Evolutionary conservation across 1,140 invertebrate species (phyloP).

Genomic region (Lepidurus packardi): DNA sequence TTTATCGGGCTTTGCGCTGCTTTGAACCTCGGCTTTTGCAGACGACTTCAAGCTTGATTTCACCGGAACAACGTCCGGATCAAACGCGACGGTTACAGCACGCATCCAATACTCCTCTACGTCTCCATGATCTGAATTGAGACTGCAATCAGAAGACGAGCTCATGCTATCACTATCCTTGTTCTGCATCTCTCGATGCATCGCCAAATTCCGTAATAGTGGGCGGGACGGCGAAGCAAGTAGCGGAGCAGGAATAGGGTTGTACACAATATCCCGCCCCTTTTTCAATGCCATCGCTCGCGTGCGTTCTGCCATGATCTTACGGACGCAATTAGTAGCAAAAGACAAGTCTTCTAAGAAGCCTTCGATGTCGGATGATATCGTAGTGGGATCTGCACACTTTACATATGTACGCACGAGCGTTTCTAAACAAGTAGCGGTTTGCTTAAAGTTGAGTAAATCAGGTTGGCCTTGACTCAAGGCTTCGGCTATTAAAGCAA

Average conservation of each 20-base stretch:
- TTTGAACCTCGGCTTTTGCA: background rate
- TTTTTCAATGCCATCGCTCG: background rate
- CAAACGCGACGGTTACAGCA: background rate
- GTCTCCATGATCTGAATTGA: background rate
- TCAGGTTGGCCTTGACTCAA: background rate
- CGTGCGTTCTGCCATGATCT: background rate
- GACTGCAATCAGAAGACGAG: no score
- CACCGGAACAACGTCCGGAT: background rate
- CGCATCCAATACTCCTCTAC: background rate
- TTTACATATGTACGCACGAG: background rate
- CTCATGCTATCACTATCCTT: no score
- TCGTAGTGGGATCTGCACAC: background rate
- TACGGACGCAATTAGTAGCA: background rate
- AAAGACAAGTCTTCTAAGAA: background rate
- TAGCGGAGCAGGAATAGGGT: background rate
- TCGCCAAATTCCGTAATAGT: background rate
- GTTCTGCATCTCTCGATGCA: no score
- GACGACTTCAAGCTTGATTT: background rate
- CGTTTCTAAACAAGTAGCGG: background rate
- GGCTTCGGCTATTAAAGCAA: background rate
- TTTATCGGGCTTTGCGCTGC: background rate
- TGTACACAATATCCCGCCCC: background rate
- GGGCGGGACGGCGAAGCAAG: background rate
- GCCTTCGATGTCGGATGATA: background rate
- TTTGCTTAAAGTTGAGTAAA: background rate